Base-by-base conservation (phyloP, 1,140 invertebrate genomes). In the Ceratosolen solmsi region DNA sequence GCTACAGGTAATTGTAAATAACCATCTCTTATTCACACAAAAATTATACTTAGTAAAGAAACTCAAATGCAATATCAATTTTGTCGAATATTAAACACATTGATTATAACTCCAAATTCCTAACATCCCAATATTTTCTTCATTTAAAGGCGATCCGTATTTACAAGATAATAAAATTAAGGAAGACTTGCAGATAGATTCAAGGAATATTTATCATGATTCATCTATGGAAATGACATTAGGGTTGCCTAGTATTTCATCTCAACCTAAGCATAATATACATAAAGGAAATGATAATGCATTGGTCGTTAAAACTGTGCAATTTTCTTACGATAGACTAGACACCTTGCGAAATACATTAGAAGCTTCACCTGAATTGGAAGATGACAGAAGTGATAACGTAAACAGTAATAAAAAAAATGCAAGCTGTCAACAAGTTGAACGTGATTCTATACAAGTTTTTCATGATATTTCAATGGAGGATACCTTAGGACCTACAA, bases 401-500 rank as follows among this genome's bases (percentile, higher is more conserved):
- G n/a, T n/a, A n/a, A n/a, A n/a, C n/a, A n/a, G 38, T 1, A 25
- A 20, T 15, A 27, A 68, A 0, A 79, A 79, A 51, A 15, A 68
- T 22, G 54, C 33, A 27, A 76, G 2, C 15, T 63, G 49, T 33
- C 0, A 63, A 49, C 15, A 58, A 65, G 25, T 33, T 36, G 0
- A 51, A 46, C 2, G n/a, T 80, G 51, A 74, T 75, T 3, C 49
- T 36, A 54, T 60, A 30, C 58, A 76, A 70, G 54, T 51, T 56
- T 68, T 56, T 63, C 38, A 78, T 13, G 33, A 82, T 25, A 17
- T 17, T 38, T 73, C 70, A 1, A 60, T 78, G 56, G 56, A 78
- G 25, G 46, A 51, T 51, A 63, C 75, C 27, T 49, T 56, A 25
- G 13, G 30, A 25, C 51, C 25, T 49, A 25, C 75, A 73, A 11